Conservation (phyloP, 2,888 invertebrate species). For the Pantelozetes paolii region DNA sequence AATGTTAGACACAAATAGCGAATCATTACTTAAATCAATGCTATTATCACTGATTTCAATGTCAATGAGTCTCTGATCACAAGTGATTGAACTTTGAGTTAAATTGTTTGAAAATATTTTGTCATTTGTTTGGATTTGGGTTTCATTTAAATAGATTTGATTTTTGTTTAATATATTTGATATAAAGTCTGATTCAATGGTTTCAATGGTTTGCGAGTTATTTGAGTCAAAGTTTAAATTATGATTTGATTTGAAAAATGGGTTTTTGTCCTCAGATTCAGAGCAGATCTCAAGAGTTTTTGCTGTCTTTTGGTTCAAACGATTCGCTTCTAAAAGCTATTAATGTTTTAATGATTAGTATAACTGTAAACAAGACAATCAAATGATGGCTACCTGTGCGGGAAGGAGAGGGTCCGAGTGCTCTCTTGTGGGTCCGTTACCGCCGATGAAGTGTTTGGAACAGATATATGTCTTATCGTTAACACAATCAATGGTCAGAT, state of each 20-base stretch:
- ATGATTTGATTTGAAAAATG: no score
- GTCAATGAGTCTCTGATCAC: not conserved
- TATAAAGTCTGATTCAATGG: not conserved
- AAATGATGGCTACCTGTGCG: slow-evolving; percentile 11
- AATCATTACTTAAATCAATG: not conserved
- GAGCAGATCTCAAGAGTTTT: not conserved
- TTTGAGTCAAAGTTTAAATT: not conserved
- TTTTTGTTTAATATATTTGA: slow-evolving; percentile 1
- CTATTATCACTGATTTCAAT: slow-evolving; percentile 1
- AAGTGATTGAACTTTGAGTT: no score
- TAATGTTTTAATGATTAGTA: no score
- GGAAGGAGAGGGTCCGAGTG: not conserved
- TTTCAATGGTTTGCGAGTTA: not conserved
- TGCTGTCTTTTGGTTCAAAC: not conserved
- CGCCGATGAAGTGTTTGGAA: slow-evolving; percentile 25
- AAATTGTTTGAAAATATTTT: not conserved
- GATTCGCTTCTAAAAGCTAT: not conserved
- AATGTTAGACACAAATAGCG: not conserved
- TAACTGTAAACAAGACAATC: no score
- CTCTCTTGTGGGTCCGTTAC: not conserved
- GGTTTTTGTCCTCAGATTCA: not conserved
- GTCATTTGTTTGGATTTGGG: not conserved
- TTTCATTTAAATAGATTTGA: no score
- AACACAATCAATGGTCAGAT: slow-evolving; percentile 10
- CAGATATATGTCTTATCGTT: slow-evolving; percentile 19